phyloP scores from a whole-genome alignment of 1,140 invertebrate species.

The Trichonephila inaurata region DNA sequence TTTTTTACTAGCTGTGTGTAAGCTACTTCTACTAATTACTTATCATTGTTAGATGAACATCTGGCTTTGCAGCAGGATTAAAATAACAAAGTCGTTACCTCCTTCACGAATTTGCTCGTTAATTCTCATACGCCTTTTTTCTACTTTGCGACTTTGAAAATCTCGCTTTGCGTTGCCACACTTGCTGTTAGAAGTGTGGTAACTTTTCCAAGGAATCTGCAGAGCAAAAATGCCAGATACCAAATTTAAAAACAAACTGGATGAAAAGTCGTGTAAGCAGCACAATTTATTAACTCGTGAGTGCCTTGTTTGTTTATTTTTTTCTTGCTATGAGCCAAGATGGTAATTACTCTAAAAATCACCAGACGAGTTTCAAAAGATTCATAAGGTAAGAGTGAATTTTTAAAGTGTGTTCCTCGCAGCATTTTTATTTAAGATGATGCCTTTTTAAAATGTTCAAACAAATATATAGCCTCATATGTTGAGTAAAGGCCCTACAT shows the following conservation, averaged over 20 bases:
- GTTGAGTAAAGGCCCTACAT: too few species aligned
- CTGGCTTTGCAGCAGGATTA: too few species aligned
- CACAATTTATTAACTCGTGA: neutral
- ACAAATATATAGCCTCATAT: too few species aligned
- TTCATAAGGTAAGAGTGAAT: neutral
- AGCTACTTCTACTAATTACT: too few species aligned
- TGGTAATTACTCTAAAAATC: constrained; percentile 26
- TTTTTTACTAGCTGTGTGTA: too few species aligned
- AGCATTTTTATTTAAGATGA: too few species aligned
- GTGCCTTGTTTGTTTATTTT: neutral
- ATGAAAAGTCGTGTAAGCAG: neutral
- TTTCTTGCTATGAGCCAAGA: neutral
- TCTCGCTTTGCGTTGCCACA: neutral
- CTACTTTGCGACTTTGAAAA: neutral
- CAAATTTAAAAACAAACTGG: neutral
- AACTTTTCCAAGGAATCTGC: neutral
- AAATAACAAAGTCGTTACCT: too few species aligned
- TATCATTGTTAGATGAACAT: too few species aligned
- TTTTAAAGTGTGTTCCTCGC: too few species aligned
- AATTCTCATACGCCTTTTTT: neutral
- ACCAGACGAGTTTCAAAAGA: neutral
- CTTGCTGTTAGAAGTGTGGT: neutral
- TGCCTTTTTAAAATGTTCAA: too few species aligned
- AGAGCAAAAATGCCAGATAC: neutral
- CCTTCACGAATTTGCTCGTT: too few species aligned